A percentile compares a stretch with the other conserved stretches of the same genome.
phyloP scores from a whole-genome alignment of 2,113 vertebrate species.

The Echinops telfairi region DNA sequence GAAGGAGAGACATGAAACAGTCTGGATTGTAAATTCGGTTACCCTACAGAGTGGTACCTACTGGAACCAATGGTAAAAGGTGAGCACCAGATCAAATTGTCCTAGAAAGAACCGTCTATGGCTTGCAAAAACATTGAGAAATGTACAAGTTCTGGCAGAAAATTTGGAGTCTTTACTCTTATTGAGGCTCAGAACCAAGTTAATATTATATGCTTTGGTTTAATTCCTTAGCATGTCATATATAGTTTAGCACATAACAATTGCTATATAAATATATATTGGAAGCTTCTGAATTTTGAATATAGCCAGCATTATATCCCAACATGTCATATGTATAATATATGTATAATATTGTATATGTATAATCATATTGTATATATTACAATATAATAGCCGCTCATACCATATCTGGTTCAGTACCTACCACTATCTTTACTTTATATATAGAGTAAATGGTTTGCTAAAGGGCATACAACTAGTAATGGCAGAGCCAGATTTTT shows the following conservation, averaged over 20 bases:
- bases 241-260: not conserved
- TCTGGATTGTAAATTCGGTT: not conserved
- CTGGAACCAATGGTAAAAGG: not conserved
- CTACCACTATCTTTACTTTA: not conserved
- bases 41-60: not conserved
- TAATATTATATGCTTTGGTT: not conserved
- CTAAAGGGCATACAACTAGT: not conserved
- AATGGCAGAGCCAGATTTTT: not conserved
- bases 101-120: not conserved
- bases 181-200: not conserved
- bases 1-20: not conserved
- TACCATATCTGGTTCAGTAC: not conserved
- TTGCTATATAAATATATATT: not conserved
- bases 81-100: not conserved
- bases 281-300: not conserved
- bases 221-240: not conserved
- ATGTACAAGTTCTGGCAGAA: not conserved
- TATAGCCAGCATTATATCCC: not conserved
- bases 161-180: not conserved
- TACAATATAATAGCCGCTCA: not conserved
- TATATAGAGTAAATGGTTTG: not conserved
- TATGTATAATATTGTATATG: not conserved
- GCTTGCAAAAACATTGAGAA: slow-evolving; percentile 14
- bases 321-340: not conserved
- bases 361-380: not conserved